Evolutionary conservation across 2,888 invertebrate species (phyloP).

Genomic region (Drosophila multiciliata): DNA sequence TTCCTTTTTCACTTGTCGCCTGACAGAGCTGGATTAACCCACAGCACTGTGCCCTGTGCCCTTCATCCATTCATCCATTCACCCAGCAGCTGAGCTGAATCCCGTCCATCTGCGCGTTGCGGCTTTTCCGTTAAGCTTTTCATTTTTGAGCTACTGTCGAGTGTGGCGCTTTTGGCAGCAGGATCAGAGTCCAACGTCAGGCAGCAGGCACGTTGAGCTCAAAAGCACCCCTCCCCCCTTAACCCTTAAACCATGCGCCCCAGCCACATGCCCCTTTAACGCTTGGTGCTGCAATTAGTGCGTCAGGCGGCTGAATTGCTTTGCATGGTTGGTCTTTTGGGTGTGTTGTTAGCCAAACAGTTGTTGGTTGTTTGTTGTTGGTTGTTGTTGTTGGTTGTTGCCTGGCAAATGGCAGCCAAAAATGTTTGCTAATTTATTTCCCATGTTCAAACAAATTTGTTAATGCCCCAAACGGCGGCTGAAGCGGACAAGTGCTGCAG

Average conservation of each 20-base stretch:
- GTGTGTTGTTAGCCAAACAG: conserved; percentile 10
- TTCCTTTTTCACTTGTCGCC: conserved; percentile 49
- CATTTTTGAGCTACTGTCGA: conserved; percentile 73
- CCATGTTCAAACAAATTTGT: conserved; percentile 82
- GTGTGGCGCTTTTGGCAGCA: conserved; percentile 44
- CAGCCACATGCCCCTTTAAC: not conserved
- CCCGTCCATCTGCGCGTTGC: conserved; percentile 66
- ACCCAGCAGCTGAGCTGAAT: not conserved
- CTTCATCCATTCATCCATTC: not conserved
- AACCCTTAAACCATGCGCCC: not conserved
- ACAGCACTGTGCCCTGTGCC: not conserved
- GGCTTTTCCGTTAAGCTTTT: conserved; percentile 75
- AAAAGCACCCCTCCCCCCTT: not conserved
- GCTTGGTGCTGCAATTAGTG: conserved; percentile 65
- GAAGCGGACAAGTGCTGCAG: conserved; percentile 65
- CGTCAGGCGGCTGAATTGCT: conserved; percentile 71
- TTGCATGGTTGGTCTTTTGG: conserved; percentile 50
- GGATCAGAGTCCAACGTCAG: conserved; percentile 50
- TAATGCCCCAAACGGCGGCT: conserved; percentile 54
- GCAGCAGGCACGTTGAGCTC: conserved; percentile 21
- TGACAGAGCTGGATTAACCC: conserved; percentile 21
- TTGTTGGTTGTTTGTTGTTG: not conserved
- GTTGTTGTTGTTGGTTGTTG: conserved; percentile 3
- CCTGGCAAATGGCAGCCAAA: conserved; percentile 71
- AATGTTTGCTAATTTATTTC: conserved; percentile 84